These are phyloP conservation scores for Fabriciana adippe DNA, from an alignment of 2,888 invertebrate genomes.

Conservation along the genomic window DNA sequence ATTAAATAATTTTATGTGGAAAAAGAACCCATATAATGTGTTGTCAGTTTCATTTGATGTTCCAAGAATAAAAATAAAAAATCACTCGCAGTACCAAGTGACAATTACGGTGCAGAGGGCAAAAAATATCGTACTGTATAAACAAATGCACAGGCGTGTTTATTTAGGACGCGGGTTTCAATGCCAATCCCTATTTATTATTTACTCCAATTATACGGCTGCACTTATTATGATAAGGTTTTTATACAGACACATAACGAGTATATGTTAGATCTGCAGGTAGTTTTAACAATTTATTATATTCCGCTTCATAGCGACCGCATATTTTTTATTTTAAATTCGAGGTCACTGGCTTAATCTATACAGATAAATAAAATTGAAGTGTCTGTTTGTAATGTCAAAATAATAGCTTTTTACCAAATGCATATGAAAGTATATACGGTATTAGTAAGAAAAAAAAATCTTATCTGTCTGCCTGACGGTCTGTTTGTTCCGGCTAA, in stretches of 20 bases:
- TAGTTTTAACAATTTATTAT: constrained; percentile 2
- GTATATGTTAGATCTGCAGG: constrained; percentile 34
- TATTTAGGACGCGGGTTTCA: constrained; percentile 46
- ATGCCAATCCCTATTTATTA: constrained; percentile 44
- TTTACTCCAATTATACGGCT: constrained; percentile 49
- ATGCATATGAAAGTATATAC: no score
- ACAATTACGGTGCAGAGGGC: constrained; percentile 23
- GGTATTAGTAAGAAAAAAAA: no score
- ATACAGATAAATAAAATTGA: no score
- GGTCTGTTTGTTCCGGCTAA: no score
- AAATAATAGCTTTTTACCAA: no score
- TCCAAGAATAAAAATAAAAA: constrained; percentile 1
- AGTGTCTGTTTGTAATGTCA: no score
- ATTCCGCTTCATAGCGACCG: no score
- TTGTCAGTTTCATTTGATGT: not conserved
- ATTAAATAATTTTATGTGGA: no score
- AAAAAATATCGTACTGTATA: constrained; percentile 33
- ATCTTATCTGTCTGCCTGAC: no score
- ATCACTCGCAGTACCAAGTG: constrained; percentile 25
- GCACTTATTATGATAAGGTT: constrained; percentile 42
- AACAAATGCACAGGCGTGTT: constrained; percentile 40
- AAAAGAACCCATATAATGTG: no score
- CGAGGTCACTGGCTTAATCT: no score
- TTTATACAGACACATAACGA: constrained; percentile 33
- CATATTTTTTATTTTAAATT: no score